phyloP scores from a whole-genome alignment of 2,888 invertebrate genomes.

The Punctoribates punctum region DNA sequence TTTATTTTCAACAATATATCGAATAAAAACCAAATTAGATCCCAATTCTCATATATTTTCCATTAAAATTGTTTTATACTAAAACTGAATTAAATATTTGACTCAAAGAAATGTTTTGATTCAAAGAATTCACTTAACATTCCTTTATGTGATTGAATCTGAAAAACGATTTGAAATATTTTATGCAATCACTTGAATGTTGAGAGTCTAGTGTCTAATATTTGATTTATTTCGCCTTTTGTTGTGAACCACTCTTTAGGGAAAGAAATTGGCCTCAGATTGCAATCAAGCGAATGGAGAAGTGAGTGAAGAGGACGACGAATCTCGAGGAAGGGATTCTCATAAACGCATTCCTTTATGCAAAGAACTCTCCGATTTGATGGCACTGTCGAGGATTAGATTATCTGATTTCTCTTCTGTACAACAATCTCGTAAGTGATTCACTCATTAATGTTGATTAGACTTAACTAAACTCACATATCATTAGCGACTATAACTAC shows the following conservation, averaged over 20 bases:
- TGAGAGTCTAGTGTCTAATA: too few species aligned
- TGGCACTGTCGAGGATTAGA: conserved; percentile 53
- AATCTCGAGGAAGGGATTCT: conserved; percentile 48
- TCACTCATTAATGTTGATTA: background rate
- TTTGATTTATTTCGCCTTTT: background rate
- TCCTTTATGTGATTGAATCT: too few species aligned
- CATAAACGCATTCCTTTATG: conserved; percentile 51
- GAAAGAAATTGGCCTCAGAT: conserved; percentile 55
- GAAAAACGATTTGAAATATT: too few species aligned
- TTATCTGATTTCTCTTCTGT: conserved; percentile 24
- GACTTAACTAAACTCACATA: background rate
- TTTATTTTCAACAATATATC: too few species aligned
- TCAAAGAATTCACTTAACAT: too few species aligned
- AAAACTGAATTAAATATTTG: too few species aligned
- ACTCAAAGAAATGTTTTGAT: too few species aligned
- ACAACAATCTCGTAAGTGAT: conserved; percentile 27
- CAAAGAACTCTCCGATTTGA: conserved; percentile 57
- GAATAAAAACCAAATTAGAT: too few species aligned
- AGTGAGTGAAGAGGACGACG: conserved; percentile 60
- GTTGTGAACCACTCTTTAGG: conserved; percentile 51
- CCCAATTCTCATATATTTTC: too few species aligned
- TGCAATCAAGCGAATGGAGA: conserved; percentile 54
- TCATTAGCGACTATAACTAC: background rate
- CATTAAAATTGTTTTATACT: background rate
- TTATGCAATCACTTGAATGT: too few species aligned